Evolutionary conservation across 2,888 invertebrate genomes (phyloP).

Genomic region (Meteorus cinctellus): DNA sequence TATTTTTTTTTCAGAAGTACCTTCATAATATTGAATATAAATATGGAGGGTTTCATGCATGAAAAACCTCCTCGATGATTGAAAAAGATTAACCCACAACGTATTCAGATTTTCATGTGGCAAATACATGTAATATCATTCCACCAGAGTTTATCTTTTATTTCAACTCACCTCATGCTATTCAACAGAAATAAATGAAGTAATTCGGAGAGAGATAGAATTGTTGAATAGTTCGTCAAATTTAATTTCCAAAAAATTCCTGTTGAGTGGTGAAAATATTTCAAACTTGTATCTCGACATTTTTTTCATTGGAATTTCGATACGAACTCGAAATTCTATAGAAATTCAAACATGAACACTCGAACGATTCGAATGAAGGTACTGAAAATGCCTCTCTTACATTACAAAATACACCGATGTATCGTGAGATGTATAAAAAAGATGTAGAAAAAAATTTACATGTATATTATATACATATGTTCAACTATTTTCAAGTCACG

Average conservation of each 20-base stretch:
- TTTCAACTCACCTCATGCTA: no score
- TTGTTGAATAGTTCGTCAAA: background rate
- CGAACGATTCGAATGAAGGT: background rate
- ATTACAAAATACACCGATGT: background rate
- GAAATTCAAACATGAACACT: background rate
- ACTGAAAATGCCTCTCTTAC: background rate
- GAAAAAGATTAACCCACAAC: no score
- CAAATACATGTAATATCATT: no score
- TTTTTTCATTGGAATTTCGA: background rate
- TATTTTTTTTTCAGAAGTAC: no score
- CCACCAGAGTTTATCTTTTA: no score
- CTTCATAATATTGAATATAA: no score
- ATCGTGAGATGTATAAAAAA: background rate
- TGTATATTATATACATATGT: background rate
- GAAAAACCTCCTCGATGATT: no score
- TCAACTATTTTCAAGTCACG: slow-evolving; percentile 19
- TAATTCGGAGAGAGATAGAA: no score
- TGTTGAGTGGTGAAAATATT: background rate
- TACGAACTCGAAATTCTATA: background rate
- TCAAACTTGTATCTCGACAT: background rate
- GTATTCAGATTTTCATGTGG: no score
- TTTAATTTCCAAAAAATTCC: background rate
- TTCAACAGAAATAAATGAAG: no score
- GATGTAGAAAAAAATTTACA: background rate
- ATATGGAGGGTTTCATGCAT: no score